Conservation (phyloP, 1,140 invertebrate species). For the Streblospio benedicti region DNA sequence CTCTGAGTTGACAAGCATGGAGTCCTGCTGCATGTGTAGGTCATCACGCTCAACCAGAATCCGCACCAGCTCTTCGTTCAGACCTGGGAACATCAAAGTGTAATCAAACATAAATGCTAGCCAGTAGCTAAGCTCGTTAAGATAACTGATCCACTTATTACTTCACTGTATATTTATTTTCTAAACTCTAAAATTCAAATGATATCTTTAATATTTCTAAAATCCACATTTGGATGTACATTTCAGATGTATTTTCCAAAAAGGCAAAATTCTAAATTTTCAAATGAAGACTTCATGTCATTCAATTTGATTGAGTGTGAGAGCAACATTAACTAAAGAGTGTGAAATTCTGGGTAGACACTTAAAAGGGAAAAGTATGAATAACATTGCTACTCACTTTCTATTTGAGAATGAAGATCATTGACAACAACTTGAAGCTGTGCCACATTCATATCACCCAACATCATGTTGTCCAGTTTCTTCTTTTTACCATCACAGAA, state of each 20-base stretch:
- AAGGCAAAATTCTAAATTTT: no score
- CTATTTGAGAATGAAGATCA: conserved; percentile 85
- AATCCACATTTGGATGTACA: no score
- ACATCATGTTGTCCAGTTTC: conserved; percentile 64
- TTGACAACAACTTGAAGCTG: conserved; percentile 90
- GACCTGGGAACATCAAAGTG: conserved; percentile 43
- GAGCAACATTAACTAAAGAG: no score
- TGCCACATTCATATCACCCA: conserved; percentile 87
- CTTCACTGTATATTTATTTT: no score
- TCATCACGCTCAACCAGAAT: conserved; percentile 81
- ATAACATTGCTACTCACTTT: conserved; percentile 58
- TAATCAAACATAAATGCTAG: neutral
- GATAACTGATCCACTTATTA: neutral
- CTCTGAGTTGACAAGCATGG: conserved; percentile 92
- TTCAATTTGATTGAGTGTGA: no score
- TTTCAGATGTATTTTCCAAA: no score
- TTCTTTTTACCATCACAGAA: conserved; percentile 70
- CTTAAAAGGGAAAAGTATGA: no score
- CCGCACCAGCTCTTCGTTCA: conserved; percentile 81
- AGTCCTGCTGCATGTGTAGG: conserved; percentile 92
- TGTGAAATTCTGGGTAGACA: no score
- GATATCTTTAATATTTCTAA: no score
- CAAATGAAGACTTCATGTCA: no score
- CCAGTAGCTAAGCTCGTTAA: neutral
- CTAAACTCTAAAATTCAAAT: no score